phyloP scores from a whole-genome alignment of 1,140 invertebrate species.

The Meloidogyne exigua region DNA sequence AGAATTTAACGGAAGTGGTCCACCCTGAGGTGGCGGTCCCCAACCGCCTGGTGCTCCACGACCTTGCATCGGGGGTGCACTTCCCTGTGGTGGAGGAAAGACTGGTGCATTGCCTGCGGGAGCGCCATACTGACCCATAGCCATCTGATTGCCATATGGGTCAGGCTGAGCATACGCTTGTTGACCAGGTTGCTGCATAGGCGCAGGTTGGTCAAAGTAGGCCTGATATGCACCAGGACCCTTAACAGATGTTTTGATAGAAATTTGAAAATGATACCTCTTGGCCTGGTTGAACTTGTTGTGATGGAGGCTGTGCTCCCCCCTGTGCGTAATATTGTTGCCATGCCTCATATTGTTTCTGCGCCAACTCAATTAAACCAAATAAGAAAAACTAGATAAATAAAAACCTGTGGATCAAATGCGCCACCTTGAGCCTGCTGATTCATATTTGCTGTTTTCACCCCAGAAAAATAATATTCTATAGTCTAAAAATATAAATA shows the following conservation, averaged over 20 bases:
- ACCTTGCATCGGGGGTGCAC: slow-evolving; percentile 4
- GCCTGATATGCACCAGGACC: slow-evolving; percentile 14
- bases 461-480: background rate
- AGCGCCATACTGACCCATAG: slow-evolving; percentile 13
- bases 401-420: slow-evolving; percentile 27
- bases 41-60: slow-evolving; percentile 11
- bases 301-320: background rate
- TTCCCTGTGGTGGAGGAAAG: slow-evolving; percentile 20
- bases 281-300: slow-evolving; percentile 25
- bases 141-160: background rate
- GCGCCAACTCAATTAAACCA: slow-evolving; percentile 19
- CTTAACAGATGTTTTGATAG: background rate
- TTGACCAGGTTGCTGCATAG: slow-evolving; percentile 7
- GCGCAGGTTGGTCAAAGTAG: slow-evolving; percentile 17
- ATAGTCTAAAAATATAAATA: too few species aligned
- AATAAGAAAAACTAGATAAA: background rate
- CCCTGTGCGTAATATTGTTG: slow-evolving; percentile 27
- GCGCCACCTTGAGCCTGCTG: slow-evolving; percentile 2
- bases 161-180: background rate
- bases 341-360: slow-evolving; percentile 30
- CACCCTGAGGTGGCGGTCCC: slow-evolving; percentile 8
- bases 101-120: slow-evolving; percentile 23
- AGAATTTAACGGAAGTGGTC: slow-evolving; percentile 18
- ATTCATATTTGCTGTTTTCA: background rate
- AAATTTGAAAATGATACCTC: background rate